Conservation (phyloP, 2,113 vertebrate species). For the Cololabis saira region DNA sequence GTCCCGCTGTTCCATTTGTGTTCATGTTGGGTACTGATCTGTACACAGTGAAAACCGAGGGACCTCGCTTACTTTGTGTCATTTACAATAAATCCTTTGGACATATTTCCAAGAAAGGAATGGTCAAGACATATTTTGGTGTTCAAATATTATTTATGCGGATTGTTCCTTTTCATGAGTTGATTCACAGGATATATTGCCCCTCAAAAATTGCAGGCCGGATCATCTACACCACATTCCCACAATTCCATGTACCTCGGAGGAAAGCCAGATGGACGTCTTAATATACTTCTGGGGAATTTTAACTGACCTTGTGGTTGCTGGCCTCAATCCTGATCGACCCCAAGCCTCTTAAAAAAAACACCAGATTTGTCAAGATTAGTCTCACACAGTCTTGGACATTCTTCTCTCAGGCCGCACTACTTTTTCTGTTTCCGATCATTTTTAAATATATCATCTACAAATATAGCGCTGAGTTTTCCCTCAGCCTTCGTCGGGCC, state of each 20-base stretch:
- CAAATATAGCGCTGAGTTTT: neutral
- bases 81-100: slow-evolving; percentile 57
- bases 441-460: neutral
- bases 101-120: slow-evolving; percentile 37
- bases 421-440: slow-evolving; percentile 21
- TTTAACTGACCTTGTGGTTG: slow-evolving; percentile 66
- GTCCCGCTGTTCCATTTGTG: slow-evolving; percentile 43
- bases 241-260: slow-evolving; percentile 45
- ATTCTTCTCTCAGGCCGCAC: slow-evolving; percentile 45
- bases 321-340: slow-evolving; percentile 70
- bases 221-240: slow-evolving; percentile 41
- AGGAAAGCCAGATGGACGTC: slow-evolving; percentile 60
- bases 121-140: slow-evolving; percentile 27
- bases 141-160: slow-evolving; percentile 9
- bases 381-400: slow-evolving; percentile 47
- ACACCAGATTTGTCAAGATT: slow-evolving; percentile 57
- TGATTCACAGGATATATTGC: slow-evolving; percentile 24
- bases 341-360: slow-evolving; percentile 66
- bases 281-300: slow-evolving; percentile 67
- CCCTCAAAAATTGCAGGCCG: slow-evolving; percentile 8
- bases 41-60: slow-evolving; percentile 31
- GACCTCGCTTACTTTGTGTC: slow-evolving; percentile 40
- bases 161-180: slow-evolving; percentile 10
- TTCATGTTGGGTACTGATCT: slow-evolving; percentile 39
- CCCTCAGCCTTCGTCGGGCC: neutral